Base-by-base conservation (phyloP, 2,888 invertebrate genomes). In the Nomada fucata region DNA sequence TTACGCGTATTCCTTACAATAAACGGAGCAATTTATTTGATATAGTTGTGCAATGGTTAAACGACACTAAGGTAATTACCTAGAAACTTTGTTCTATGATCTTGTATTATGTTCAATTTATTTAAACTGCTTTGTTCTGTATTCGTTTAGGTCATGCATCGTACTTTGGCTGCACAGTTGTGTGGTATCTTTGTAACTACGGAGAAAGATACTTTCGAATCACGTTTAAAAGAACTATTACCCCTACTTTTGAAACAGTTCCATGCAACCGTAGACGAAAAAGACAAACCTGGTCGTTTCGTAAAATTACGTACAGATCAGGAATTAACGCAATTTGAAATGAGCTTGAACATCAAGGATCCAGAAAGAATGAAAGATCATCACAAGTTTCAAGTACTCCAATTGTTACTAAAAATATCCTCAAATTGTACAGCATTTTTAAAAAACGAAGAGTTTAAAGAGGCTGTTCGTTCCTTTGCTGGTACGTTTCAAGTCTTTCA, bases 171-270 rank as follows among this genome's bases (percentile, higher is more conserved):
- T 0, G 96, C 97, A 0, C 97, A 97, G 91, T 93, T 98, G 0
- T 96, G 96, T 89, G 97, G 97, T 0, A 94, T 98, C 78, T 97
- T 98, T 92, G 96, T 98, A 0, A 95, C 95, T 81, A 96, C 96
- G 0, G 98, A 98, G 93, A 95, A 96, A 77, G 94, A 95, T 0
- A 93, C 95, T 2, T 98, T 98, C 92, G 95, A 96, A 87, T 94
- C 94, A 0, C 95, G 97, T 18, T 94, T 98, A 0, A 91, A 94
- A 7, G 91, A 93, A 0, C 89, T 97, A 11, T 94, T 97, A 0
- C 95, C 97, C 0, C 90, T 97, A 20, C 94, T 87, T 91, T 94
- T 61, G 89, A 94, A 76, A 92, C 94, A 92, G 88, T 93, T 93
- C 76, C 86, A 93, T 15, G 83, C 86, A n/a, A 89, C 88, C 3